Conservation (phyloP, 2,113 vertebrate species). For the Dicaeum eximium region DNA sequence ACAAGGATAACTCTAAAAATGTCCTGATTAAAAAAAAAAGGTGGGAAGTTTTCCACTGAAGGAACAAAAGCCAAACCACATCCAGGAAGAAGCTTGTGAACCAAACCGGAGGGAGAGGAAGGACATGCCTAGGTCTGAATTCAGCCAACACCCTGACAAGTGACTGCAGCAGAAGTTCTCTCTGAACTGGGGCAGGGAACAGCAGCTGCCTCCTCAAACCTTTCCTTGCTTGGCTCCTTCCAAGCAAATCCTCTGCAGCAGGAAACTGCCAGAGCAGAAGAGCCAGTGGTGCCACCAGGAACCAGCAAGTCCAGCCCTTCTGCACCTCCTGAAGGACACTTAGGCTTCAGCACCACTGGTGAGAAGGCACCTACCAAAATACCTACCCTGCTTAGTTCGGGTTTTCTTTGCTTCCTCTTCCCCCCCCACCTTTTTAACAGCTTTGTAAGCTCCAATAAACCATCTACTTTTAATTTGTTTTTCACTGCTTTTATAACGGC, state of each 20-base stretch:
- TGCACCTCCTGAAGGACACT: neutral
- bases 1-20: neutral
- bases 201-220: neutral
- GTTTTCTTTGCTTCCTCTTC: neutral
- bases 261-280: neutral
- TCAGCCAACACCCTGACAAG: neutral
- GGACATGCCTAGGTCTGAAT: neutral
- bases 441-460: neutral
- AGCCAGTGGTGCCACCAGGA: neutral
- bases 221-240: neutral
- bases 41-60: neutral
- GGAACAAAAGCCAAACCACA: neutral
- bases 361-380: neutral
- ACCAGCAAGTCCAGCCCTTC: neutral
- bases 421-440: neutral
- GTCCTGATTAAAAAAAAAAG: neutral
- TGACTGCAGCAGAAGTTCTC: neutral
- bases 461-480: conserved; percentile 21
- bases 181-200: neutral
- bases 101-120: neutral
- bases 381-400: neutral
- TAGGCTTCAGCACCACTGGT: neutral
- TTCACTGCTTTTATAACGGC: neutral
- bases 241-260: neutral
- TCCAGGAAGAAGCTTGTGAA: neutral